These are phyloP conservation scores for Alouatta caraya DNA, from an alignment of 2,797 vertebrate genomes.

Conservation along the genomic window DNA sequence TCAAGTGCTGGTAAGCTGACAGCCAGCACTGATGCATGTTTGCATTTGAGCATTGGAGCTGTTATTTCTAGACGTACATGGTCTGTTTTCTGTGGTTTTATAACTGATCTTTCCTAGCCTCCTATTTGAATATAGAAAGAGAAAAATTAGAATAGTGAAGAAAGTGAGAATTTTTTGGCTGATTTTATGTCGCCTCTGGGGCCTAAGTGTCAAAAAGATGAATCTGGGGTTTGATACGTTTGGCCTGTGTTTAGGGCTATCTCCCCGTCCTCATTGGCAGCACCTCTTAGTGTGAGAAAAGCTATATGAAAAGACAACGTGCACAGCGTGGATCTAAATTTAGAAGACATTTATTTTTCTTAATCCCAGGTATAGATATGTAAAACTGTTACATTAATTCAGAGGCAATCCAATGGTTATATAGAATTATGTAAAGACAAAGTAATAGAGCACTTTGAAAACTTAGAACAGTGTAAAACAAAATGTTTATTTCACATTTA, in stretches of 20 bases:
- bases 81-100: slow-evolving; percentile 67
- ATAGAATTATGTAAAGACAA: neutral
- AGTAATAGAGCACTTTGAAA: neutral
- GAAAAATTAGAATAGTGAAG: slow-evolving; percentile 64
- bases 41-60: neutral
- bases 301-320: neutral
- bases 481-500: neutral
- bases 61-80: slow-evolving; percentile 51
- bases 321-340: neutral
- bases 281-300: neutral
- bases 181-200: slow-evolving; percentile 62
- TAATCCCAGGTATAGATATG: neutral
- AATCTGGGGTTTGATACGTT: slow-evolving; percentile 66
- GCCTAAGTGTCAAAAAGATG: slow-evolving; percentile 71
- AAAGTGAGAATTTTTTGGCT: slow-evolving; percentile 53
- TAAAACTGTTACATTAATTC: neutral
- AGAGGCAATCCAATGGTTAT: neutral
- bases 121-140: slow-evolving; percentile 61
- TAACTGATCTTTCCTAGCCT: slow-evolving; percentile 70
- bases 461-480: neutral
- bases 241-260: slow-evolving; percentile 30
- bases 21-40: neutral
- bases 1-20: neutral
- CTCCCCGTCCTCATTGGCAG: neutral
- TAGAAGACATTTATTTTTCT: neutral